Base-by-base conservation (phyloP, 2,888 invertebrate species). In the Synanthedon andrenaeformis region DNA sequence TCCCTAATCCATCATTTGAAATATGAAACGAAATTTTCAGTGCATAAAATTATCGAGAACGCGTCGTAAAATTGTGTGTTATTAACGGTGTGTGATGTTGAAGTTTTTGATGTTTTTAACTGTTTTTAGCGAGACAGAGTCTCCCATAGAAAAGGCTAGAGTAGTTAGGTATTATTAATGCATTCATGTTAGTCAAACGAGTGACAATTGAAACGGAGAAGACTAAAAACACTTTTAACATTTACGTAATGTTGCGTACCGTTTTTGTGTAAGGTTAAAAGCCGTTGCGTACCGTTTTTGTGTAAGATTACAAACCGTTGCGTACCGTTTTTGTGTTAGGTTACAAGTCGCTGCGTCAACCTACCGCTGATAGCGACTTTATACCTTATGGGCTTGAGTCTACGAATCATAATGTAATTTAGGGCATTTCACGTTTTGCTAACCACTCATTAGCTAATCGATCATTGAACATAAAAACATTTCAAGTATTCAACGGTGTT, bases 121-220 rank as follows among this genome's bases (percentile, higher is more conserved):
- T 81, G 80, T 78, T 79, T 75, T 76, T 75, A 68, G 70, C 63
- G 85, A 77, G 85, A 85, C 83, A 62, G 77, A 70, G 84, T 85
- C 85, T 85, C 84, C 66, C 66, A 72, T 86, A 86, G 84, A 76
- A 71, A 81, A 77, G 82, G 86, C 86, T 86, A 87, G 85, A 70
- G 76, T 87, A 86, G 86, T 82, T 87, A 87, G 86, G 77, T 78
- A 74, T 72, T 76, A 72, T 74, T 70, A 79, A 81, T 75, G 70
- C 67, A 74, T 78, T 82, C 79, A 79, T 75, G 72, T 77, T 82
- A 79, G 74, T 77, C 72, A 79, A 81, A 75, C 70, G 78, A 79
- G 79, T 84, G 83, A 84, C 79, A 79, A 82, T 74, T 82, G 86
- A 76, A 87, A 86, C 86, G 81, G 82, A 87, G 72, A 87, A 86